Conservation (phyloP, 1,140 invertebrate genomes). For the Oedothorax gibbosus region DNA sequence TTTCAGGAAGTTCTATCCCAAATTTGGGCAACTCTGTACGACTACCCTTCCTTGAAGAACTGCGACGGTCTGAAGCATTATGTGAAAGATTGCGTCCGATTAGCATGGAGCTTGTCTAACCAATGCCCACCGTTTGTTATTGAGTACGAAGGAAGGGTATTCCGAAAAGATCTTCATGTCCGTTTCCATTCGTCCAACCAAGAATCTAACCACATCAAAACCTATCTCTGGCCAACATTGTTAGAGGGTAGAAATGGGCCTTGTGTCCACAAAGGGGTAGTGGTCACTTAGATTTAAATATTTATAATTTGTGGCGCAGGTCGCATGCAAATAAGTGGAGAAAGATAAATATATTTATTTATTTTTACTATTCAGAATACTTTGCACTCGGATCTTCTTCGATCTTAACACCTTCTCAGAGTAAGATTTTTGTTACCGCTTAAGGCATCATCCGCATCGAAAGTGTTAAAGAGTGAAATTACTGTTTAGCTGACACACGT, state of each 20-base stretch:
- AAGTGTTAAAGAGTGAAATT: too few species aligned
- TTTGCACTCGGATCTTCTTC: too few species aligned
- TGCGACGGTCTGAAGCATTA: conserved; percentile 77
- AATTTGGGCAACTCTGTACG: conserved; percentile 78
- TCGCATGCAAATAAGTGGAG: too few species aligned
- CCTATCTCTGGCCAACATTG: conserved; percentile 80
- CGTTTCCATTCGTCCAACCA: conserved; percentile 76
- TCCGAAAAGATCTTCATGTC: conserved; percentile 74
- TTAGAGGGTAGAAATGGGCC: conserved; percentile 75
- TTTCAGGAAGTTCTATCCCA: conserved; percentile 75
- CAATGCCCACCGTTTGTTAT: conserved; percentile 66
- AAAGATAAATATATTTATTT: too few species aligned
- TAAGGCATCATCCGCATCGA: too few species aligned
- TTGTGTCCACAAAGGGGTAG: conserved; percentile 78
- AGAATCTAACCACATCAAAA: conserved; percentile 73
- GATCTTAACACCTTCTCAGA: too few species aligned
- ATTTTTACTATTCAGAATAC: too few species aligned
- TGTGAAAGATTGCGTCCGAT: conserved; percentile 74
- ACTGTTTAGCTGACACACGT: too few species aligned
- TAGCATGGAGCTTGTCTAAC: conserved; percentile 76
- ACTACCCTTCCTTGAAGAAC: conserved; percentile 78
- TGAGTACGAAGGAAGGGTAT: conserved; percentile 73
- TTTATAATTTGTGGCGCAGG: background rate
- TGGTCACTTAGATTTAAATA: conserved; percentile 71
- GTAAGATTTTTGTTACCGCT: too few species aligned